Base-by-base conservation (phyloP, 2,113 vertebrate genomes). In the Proterorhinus semilunaris region DNA sequence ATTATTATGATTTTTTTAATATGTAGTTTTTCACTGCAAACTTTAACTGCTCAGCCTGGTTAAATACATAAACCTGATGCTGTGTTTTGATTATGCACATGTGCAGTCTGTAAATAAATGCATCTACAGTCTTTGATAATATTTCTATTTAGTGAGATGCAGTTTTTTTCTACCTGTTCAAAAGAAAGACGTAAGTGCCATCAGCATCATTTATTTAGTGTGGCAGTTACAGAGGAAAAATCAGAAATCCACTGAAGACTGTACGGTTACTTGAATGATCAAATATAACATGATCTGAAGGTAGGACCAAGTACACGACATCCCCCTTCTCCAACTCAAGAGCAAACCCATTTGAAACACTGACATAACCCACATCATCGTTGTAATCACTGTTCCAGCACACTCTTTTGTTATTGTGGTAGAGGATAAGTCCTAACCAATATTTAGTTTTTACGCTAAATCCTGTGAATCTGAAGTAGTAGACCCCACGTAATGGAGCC, bases 401-500 rank as follows among this genome's bases (percentile, higher is more conserved):
- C 49, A 51, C 49, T 15, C 13, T 7, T 0, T 17, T 16, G 9
- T 7, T 7, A 17, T 53, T 53, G 51, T 52, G 51, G 51, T 52
- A 8, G 51, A 52, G 51, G n/a, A 52, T 1, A 8, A 8, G 7
- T 7, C 10, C 51, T 16, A n/a, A 8, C 0, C 6, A 16, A 2
- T 7, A 1, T 17, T 53, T 3, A 17, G 2, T 9, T 15, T 0
- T 1, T 3, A 9, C 0, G 13, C 49, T 3, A 15, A 15, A 5
- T 51, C 13, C 7, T 13, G 49, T 15, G 12, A 15, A 51, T 51
- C 49, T 4, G 13, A 51, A 51, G 49, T 51, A 15, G 13, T 55
- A 69, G 7, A 5, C 65, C 57, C 73, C 73, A 59, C 16, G 57
- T 48, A 69, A 36, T 0, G 52, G 72, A 7, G 73, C 66, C 43